Evolutionary conservation across 1,140 invertebrate genomes (phyloP).

Genomic region (Cyphomyrmex costatus): DNA sequence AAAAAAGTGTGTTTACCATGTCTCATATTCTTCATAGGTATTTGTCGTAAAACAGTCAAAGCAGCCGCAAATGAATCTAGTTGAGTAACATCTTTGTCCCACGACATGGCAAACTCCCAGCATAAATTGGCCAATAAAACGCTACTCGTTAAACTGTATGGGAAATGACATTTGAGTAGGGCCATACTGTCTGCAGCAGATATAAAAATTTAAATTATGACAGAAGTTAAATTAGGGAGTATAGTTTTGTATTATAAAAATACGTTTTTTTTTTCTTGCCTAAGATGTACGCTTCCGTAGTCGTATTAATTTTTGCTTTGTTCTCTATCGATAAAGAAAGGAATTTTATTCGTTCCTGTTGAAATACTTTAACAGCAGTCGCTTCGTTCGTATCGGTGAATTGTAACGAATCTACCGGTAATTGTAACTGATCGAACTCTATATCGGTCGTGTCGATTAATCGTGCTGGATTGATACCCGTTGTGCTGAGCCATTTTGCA

Average conservation of each 20-base stretch:
- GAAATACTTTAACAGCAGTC: conserved; percentile 71
- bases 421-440: conserved; percentile 81
- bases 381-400: conserved; percentile 74
- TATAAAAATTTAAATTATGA: conserved; percentile 5
- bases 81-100: conserved; percentile 93
- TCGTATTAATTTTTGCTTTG: conserved; percentile 75
- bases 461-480: conserved; percentile 89
- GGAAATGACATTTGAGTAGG: conserved; percentile 92
- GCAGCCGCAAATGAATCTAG: conserved; percentile 89
- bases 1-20: conserved; percentile 86
- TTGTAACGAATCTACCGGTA: conserved; percentile 73
- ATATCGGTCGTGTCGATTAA: conserved; percentile 84
- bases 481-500: conserved; percentile 92
- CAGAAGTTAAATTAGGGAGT: background rate
- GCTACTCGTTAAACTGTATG: conserved; percentile 93
- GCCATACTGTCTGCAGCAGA: conserved; percentile 78
- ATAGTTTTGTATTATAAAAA: background rate
- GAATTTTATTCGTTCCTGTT: conserved; percentile 67
- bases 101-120: conserved; percentile 95
- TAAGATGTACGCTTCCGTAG: conserved; percentile 65
- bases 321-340: conserved; percentile 71
- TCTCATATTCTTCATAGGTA: conserved; percentile 89
- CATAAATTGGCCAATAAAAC: conserved; percentile 94
- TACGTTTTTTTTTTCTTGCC: no score
- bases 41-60: conserved; percentile 86